A percentile compares a stretch with the other conserved stretches of the same genome.
phyloP scores from a whole-genome alignment of 2,797 vertebrate genomes.

The Erpetoichthys calabaricus region DNA sequence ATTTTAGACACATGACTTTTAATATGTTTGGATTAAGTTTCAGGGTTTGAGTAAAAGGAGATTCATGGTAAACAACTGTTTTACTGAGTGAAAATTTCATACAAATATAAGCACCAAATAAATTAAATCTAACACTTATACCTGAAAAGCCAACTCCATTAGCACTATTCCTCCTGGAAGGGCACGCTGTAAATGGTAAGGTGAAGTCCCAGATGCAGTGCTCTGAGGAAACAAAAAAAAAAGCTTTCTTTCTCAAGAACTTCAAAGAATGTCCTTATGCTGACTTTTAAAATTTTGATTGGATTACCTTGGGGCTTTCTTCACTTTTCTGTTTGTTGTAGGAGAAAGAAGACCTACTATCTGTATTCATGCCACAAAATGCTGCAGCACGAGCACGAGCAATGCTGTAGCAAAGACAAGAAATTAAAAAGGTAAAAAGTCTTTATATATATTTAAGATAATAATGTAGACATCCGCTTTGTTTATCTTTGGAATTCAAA shows the following conservation, averaged over 20 bases:
- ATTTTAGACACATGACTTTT: too few species aligned
- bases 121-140: conserved; percentile 20
- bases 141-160: conserved; percentile 94
- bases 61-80: too few species aligned
- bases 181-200: conserved; percentile 90
- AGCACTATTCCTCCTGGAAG: conserved; percentile 88
- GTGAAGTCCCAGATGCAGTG: conserved; percentile 42
- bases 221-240: conserved; percentile 42
- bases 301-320: conserved; percentile 85
- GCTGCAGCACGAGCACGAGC: conserved; percentile 74
- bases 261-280: not conserved
- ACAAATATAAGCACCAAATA: too few species aligned
- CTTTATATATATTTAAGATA: not conserved
- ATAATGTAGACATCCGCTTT: too few species aligned
- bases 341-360: conserved; percentile 78
- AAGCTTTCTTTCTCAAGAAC: not conserved
- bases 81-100: too few species aligned
- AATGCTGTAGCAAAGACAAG: conserved; percentile 37
- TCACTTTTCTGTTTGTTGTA: conserved; percentile 82
- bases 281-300: not conserved
- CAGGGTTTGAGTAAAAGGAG: too few species aligned
- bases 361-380: conserved; percentile 62
- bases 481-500: too few species aligned
- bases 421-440: conserved; percentile 1
- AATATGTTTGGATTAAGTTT: too few species aligned